These are phyloP conservation scores for Chloroceryle inda DNA, from an alignment of 2,797 vertebrate species.

Conservation along the genomic window DNA sequence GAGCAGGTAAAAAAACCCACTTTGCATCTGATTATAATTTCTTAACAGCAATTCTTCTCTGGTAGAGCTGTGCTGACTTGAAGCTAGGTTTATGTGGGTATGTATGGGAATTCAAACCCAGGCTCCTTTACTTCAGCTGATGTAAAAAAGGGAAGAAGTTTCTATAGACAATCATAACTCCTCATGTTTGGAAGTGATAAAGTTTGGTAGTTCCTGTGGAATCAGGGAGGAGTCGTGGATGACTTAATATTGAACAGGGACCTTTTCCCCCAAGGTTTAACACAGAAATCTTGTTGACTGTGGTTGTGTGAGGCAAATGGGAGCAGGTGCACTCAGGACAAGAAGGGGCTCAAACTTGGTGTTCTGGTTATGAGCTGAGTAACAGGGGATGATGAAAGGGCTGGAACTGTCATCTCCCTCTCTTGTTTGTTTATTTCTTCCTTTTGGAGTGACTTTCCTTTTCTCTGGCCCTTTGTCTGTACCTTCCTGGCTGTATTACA, in stretches of 20 bases:
- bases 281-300: not conserved
- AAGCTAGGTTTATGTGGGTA: not conserved
- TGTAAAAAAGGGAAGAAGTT: not conserved
- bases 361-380: not conserved
- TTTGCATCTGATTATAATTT: not conserved
- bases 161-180: not conserved
- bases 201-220: not conserved
- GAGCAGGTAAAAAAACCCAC: not conserved
- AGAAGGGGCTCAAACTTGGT: not conserved
- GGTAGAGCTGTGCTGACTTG: not conserved
- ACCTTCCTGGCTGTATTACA: not conserved
- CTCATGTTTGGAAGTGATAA: not conserved
- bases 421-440: not conserved
- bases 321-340: not conserved
- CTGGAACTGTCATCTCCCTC: not conserved
- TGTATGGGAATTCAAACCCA: not conserved
- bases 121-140: not conserved
- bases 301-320: not conserved
- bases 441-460: not conserved
- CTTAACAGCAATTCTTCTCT: not conserved
- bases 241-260: not conserved
- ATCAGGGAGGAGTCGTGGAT: not conserved
- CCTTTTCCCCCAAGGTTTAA: not conserved
- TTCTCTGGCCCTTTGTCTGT: not conserved
- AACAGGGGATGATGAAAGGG: not conserved